Conservation (phyloP, 2,797 vertebrate genomes). For the Poeciliopsis paucimaculata region DNA sequence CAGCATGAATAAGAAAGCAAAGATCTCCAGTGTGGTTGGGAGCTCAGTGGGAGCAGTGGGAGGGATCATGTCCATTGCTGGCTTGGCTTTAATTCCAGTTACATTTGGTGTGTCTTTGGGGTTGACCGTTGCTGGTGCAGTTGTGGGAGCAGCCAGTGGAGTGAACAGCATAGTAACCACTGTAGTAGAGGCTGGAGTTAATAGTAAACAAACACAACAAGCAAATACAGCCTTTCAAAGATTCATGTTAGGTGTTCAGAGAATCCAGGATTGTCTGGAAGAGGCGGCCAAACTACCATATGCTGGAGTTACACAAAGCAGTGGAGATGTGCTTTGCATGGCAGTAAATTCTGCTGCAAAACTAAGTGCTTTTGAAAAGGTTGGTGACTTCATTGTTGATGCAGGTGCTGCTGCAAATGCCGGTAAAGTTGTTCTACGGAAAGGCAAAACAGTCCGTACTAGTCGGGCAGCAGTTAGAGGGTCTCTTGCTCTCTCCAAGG, state of each 20-base stretch:
- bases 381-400: background rate
- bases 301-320: background rate
- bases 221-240: no score
- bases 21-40: constrained; percentile 71
- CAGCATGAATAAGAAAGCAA: constrained; percentile 70
- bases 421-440: constrained; percentile 39
- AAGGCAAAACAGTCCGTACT: constrained; percentile 50
- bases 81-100: constrained; percentile 72
- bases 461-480: constrained; percentile 66
- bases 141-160: constrained; percentile 67
- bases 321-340: no score
- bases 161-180: constrained; percentile 59
- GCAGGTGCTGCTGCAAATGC: constrained; percentile 42
- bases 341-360: accelerated
- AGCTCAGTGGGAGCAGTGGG: constrained; percentile 29
- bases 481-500: constrained; percentile 45
- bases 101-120: constrained; percentile 69
- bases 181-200: constrained; percentile 55
- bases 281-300: constrained; percentile 2
- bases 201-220: background rate
- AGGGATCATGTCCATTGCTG: constrained; percentile 72
- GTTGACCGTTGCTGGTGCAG: constrained; percentile 61
- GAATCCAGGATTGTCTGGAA: constrained; percentile 54
- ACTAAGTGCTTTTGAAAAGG: constrained; percentile 20
- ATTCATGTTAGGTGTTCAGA: no score